A percentile compares a stretch with the other conserved stretches of the same genome.
Evolutionary conservation across 2,888 invertebrate species (phyloP).

Genomic region (Amphipoea lucens): DNA sequence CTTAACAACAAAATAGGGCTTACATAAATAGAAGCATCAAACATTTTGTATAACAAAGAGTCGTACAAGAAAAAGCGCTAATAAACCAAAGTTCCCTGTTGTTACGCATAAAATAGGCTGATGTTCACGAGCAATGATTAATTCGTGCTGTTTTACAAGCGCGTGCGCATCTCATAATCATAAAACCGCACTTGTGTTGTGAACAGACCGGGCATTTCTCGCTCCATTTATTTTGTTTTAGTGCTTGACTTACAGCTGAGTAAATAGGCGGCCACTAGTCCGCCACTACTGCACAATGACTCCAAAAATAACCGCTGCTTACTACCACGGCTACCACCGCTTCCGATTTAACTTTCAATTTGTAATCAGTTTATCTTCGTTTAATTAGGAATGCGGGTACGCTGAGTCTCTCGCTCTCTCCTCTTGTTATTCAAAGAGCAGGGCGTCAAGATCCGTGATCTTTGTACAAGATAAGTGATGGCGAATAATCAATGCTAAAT

Average conservation of each 20-base stretch:
- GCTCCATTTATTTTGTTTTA: conserved; percentile 81
- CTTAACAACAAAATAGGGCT: background rate
- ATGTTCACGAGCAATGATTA: conserved; percentile 70
- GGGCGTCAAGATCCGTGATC: conserved; percentile 59
- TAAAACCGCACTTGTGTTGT: conserved; percentile 79
- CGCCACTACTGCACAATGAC: conserved; percentile 60
- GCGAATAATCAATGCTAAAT: conserved; percentile 60
- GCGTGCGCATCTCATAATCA: conserved; percentile 82
- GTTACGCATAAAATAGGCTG: conserved; percentile 55
- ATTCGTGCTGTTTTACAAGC: conserved; percentile 73
- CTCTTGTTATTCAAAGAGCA: conserved; percentile 58
- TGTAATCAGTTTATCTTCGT: conserved; percentile 62
- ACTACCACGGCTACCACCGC: conserved; percentile 46
- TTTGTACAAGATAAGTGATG: conserved; percentile 54
- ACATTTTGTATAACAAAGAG: conserved; percentile 22
- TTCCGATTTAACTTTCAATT: conserved; percentile 64
- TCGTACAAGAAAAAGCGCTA: conserved; percentile 35
- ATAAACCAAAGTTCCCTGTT: conserved; percentile 50
- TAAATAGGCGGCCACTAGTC: conserved; percentile 72
- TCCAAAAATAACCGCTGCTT: conserved; percentile 68
- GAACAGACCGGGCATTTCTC: conserved; percentile 77
- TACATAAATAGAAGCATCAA: conserved; percentile 23
- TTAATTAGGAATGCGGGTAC: conserved; percentile 57
- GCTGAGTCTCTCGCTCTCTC: conserved; percentile 56
- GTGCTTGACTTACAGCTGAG: conserved; percentile 77